Evolutionary conservation across 2,113 vertebrate species (phyloP).

Genomic region (Odobenus rosmarus): DNA sequence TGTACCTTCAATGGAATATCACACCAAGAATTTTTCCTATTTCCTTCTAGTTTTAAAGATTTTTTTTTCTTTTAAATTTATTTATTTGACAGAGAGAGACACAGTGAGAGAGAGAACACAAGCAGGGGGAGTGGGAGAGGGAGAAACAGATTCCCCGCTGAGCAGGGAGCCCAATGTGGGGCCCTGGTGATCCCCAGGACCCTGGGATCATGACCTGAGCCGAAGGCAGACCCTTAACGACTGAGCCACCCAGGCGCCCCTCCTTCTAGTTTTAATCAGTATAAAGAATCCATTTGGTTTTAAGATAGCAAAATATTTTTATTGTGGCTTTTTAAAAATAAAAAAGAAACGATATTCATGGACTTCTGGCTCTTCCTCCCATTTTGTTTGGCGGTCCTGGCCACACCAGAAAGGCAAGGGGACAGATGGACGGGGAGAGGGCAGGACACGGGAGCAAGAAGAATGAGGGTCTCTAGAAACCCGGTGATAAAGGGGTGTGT

Average conservation of each 20-base stretch:
- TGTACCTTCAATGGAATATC: not conserved
- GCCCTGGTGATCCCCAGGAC: no score
- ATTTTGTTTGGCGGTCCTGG: not conserved
- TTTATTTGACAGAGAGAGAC: no score
- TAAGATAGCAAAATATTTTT: slow-evolving; percentile 52
- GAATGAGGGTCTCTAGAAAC: not conserved
- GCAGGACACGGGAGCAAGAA: not conserved
- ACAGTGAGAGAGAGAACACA: no score
- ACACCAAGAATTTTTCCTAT: not conserved
- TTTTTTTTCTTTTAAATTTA: no score
- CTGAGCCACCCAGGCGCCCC: no score
- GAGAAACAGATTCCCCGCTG: no score
- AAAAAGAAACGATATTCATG: not conserved
- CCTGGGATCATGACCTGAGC: no score
- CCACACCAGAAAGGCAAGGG: not conserved
- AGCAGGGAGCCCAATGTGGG: no score
- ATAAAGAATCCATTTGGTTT: slow-evolving; percentile 37
- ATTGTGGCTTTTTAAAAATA: slow-evolving; percentile 44
- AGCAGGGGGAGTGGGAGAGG: no score
- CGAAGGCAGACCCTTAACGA: no score
- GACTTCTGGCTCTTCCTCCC: not conserved
- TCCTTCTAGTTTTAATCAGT: not conserved
- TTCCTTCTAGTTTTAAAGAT: not conserved
- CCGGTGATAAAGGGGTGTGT: not conserved
- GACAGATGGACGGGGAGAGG: not conserved